Percentiles rank a stretch among this genome's conserved stretches.
Conservation (phyloP, 2,113 vertebrate species). For the Sigmodon hispidus region DNA sequence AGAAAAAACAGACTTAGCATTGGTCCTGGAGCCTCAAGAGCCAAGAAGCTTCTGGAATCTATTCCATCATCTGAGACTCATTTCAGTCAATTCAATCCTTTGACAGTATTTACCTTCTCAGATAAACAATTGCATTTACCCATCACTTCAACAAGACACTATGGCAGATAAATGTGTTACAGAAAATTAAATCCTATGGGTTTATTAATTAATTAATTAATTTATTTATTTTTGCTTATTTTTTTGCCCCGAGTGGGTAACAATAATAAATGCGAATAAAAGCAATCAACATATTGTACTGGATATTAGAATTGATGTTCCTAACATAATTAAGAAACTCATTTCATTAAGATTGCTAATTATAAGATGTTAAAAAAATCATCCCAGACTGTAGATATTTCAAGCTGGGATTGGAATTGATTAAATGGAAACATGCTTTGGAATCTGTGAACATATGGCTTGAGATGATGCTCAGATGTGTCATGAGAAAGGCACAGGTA, state of each 20-base stretch:
- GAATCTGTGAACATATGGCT: not conserved
- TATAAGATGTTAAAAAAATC: not conserved
- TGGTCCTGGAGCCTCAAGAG: rapidly evolving
- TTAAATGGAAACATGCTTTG: not conserved
- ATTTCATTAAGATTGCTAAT: not conserved
- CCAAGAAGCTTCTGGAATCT: rapidly evolving
- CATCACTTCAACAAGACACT: not conserved
- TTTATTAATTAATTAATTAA: not conserved
- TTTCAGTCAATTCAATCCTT: rapidly evolving
- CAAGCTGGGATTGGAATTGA: not conserved
- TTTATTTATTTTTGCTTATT: not conserved
- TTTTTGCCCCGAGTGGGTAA: no score
- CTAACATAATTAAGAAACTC: not conserved
- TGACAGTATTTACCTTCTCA: not conserved
- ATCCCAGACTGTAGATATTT: not conserved
- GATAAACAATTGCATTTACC: not conserved
- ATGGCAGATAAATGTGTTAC: not conserved
- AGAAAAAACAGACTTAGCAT: rapidly evolving
- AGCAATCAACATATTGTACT: not conserved
- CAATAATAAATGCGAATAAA: not conserved
- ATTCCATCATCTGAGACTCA: rapidly evolving
- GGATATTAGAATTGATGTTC: not conserved
- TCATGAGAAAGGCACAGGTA: rapidly evolving
- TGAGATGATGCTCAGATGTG: rapidly evolving
- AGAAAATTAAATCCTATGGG: not conserved